A percentile compares a stretch with the other conserved stretches of the same genome.
phyloP scores from a whole-genome alignment of 2,888 invertebrate genomes.

The Charanyca ferruginea region DNA sequence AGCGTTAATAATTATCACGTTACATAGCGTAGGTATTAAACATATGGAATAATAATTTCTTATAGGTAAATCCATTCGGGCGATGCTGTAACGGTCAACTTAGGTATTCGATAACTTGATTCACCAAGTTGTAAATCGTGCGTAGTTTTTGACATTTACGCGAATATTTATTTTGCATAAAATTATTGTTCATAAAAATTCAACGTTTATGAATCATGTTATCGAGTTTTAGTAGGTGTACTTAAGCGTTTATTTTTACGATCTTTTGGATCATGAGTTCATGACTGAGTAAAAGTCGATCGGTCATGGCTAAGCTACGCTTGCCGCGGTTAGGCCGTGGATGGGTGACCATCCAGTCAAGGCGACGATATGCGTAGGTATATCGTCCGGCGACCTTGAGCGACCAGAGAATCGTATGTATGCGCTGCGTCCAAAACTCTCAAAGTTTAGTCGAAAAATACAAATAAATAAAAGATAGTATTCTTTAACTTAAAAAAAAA shows the following conservation, averaged over 20 bases:
- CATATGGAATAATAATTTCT: slow-evolving; percentile 12
- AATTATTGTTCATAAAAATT: slow-evolving; percentile 21
- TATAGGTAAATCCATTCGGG: slow-evolving; percentile 5
- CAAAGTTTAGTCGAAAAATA: no score
- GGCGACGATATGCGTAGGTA: no score
- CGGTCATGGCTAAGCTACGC: no score
- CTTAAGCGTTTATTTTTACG: neutral
- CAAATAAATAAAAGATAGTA: no score
- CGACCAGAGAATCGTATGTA: no score
- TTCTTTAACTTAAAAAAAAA: no score
- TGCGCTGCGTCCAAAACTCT: no score
- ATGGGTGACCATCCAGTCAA: no score
- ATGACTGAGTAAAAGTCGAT: no score
- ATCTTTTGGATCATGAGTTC: no score
- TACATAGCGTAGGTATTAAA: neutral
- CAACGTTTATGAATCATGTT: neutral
- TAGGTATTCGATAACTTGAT: slow-evolving; percentile 24
- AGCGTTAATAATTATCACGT: slow-evolving; percentile 19
- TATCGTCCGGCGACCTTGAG: no score
- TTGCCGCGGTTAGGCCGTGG: no score
- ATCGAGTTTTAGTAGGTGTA: neutral
- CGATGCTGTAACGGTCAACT: neutral
- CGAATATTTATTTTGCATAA: slow-evolving; percentile 16
- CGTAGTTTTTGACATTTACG: slow-evolving; percentile 20
- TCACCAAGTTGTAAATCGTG: neutral